Evolutionary conservation across 2,113 vertebrate genomes (phyloP).

Genomic region (Epinephelus lanceolatus): DNA sequence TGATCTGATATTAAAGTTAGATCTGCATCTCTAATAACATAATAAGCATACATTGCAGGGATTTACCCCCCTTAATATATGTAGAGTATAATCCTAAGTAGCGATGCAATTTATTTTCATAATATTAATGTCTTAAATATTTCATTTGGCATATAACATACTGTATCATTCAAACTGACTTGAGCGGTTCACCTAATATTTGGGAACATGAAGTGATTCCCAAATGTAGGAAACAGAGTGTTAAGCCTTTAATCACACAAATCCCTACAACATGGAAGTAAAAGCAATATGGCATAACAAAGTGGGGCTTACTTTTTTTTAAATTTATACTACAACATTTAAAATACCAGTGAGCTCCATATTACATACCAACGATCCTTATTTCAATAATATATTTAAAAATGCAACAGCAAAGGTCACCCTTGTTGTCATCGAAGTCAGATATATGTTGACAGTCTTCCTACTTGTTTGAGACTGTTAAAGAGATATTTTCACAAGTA

Average conservation of each 20-base stretch:
- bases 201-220: too few relatives aligned
- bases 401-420: background rate
- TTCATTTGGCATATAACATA: background rate
- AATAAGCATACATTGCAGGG: background rate
- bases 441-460: background rate
- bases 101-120: slow-evolving; percentile 6
- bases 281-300: too few relatives aligned
- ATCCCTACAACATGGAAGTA: too few relatives aligned
- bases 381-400: background rate
- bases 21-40: background rate
- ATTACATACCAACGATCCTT: too few relatives aligned
- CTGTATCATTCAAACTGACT: background rate
- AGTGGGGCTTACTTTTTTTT: too few relatives aligned
- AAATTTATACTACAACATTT: too few relatives aligned
- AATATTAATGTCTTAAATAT: background rate
- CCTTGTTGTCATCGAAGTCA: background rate
- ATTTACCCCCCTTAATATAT: background rate
- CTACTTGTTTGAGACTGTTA: background rate
- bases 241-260: too few relatives aligned
- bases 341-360: too few relatives aligned
- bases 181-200: too few relatives aligned
- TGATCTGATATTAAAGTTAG: background rate
- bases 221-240: too few relatives aligned
- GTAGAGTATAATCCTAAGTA: background rate
- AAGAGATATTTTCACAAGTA: slow-evolving; percentile 21